These are phyloP conservation scores for Lutjanus erythropterus DNA, from an alignment of 2,113 vertebrate species.

Conservation along the genomic window DNA sequence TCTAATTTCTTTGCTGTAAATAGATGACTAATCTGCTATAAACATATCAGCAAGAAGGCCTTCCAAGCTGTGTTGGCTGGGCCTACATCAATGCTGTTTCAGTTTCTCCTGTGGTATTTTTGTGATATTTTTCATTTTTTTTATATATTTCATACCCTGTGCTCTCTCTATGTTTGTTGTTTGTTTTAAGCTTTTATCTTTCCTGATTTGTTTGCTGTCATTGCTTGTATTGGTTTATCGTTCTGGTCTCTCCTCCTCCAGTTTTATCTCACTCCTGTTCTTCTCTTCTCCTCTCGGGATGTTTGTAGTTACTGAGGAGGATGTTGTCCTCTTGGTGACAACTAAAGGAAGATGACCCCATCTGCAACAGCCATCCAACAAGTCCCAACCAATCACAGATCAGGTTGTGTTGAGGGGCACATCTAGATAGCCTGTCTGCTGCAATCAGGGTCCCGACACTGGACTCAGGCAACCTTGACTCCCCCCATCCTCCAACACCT, in stretches of 20 bases:
- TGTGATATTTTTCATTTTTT: neutral
- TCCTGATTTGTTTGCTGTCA: neutral
- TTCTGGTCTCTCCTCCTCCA: neutral
- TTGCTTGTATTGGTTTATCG: neutral
- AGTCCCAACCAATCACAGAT: slow-evolving; percentile 54
- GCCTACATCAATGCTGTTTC: neutral
- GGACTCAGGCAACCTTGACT: slow-evolving; percentile 63
- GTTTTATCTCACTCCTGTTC: neutral
- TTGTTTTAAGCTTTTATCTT: neutral
- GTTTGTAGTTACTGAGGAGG: slow-evolving; percentile 27
- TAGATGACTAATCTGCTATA: neutral
- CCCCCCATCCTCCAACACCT: slow-evolving; percentile 24
- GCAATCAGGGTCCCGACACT: slow-evolving; percentile 65
- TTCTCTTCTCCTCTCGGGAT: neutral
- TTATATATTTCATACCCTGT: neutral
- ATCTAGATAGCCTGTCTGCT: slow-evolving; percentile 64
- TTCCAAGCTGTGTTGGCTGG: neutral
- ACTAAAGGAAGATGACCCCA: slow-evolving; percentile 43
- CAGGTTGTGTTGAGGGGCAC: slow-evolving; percentile 37
- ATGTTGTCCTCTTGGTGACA: slow-evolving; percentile 55
- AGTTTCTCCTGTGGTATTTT: neutral
- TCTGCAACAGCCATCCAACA: slow-evolving; percentile 25
- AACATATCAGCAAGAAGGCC: neutral
- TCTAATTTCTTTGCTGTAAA: neutral
- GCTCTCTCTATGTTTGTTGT: neutral